Evolutionary conservation across 1,140 invertebrate species (phyloP), one percentile per base, ranked within the genome.

Genomic region (Drosophila ohnishii): DNA sequence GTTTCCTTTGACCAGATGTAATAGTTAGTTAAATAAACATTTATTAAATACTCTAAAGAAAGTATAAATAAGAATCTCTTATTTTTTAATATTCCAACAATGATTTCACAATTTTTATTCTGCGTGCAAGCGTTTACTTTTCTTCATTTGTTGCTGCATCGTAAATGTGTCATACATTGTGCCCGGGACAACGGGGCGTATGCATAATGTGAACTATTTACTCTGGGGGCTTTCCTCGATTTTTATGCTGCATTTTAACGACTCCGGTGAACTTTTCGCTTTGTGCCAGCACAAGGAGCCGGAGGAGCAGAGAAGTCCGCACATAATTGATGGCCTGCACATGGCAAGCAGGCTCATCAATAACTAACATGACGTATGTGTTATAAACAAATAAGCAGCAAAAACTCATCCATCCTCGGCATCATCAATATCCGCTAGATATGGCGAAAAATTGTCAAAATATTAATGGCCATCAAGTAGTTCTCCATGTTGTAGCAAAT

Each of bases 401-500:
- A 80, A 61, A 81, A 73, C 78, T 76, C 84, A 88, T 83, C 69
- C 61, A 64, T 60, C 61, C 59, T 78, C 62, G 75, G 65, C 60
- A 88, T 75, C 84, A 88, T 88, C 80, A 89, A 88, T 72, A 72
- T 88, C 63, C 80, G 76, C 75, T 56, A 75, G 37, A 61, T 64
- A 64, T 51, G 63, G 60, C 62, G 80, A 61, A 61, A 86, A 88
- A 83, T 80, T 88, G 84, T 88, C 85, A 84, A 72, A 88, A 84
- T 80, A 84, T 88, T 80, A 89, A 88, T 88, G 74, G 84, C 62
- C 84, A 57, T 79, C 79, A 73, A 87, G 70, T 81, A 72, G 45
- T 74, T 70, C 47, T 51, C 19, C 37, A 39, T 77, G 48, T 70
- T 62, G 47, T 77, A 75, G 74, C 56, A 77, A 76, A 75, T 74